Percentiles rank a stretch among this genome's conserved stretches.
Evolutionary conservation across 1,140 invertebrate genomes (phyloP).

Genomic region (Adelges cooleyi): DNA sequence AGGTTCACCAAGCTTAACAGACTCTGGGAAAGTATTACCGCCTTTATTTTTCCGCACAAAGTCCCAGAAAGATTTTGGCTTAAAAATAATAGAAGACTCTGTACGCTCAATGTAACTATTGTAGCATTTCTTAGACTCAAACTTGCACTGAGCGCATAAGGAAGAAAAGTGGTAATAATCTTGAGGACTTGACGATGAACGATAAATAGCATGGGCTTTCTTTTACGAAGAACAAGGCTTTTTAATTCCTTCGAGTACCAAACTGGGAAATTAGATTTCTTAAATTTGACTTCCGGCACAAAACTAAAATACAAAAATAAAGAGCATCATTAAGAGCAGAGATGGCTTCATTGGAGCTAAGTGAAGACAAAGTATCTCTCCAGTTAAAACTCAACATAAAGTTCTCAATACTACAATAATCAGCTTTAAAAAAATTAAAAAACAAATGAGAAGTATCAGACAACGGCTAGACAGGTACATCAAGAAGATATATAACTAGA

Average conservation of each 20-base stretch:
- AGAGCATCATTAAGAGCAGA: neutral
- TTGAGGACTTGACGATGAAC: neutral
- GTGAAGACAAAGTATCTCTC: neutral
- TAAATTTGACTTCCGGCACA: neutral
- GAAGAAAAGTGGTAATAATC: neutral
- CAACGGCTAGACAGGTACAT: neutral
- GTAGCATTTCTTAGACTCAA: neutral
- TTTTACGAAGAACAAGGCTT: neutral
- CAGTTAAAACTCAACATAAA: neutral
- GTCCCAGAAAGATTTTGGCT: neutral
- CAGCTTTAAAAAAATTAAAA: neutral
- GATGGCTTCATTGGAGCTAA: neutral
- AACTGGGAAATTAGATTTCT: neutral
- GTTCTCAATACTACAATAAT: neutral
- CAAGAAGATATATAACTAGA: neutral
- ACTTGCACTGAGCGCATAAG: neutral
- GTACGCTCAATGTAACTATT: neutral
- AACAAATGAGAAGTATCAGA: neutral
- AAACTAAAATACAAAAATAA: neutral
- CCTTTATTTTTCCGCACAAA: neutral
- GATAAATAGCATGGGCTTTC: neutral
- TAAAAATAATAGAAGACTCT: neutral
- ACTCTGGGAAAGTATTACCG: neutral
- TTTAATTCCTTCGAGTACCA: neutral
- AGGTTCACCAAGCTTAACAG: neutral